Evolutionary conservation across 1,140 invertebrate genomes (phyloP).

Genomic region (Cotesia chilonis): DNA sequence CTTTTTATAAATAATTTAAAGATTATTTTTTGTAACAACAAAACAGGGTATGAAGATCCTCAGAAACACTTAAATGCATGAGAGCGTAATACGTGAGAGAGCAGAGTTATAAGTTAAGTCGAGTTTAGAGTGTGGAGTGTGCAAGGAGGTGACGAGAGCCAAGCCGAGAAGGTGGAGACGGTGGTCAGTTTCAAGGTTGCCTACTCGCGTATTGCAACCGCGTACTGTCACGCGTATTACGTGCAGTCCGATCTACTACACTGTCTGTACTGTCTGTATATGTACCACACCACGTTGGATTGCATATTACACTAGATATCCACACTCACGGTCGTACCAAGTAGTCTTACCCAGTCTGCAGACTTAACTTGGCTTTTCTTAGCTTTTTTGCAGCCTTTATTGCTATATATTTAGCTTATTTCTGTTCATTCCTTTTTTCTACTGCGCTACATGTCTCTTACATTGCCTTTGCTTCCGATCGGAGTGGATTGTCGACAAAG

Average conservation of each 20-base stretch:
- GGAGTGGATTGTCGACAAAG: too few relatives aligned
- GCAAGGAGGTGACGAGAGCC: constrained; percentile 43
- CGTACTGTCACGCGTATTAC: constrained; percentile 35
- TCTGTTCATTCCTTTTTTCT: not conserved
- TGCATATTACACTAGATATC: not conserved
- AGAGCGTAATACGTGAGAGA: constrained; percentile 31
- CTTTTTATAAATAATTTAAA: not conserved
- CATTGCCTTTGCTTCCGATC: too few relatives aligned
- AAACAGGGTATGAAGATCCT: constrained; percentile 7
- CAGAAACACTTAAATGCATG: constrained; percentile 1
- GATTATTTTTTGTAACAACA: not conserved
- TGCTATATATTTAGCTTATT: not conserved
- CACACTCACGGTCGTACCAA: constrained; percentile 17
- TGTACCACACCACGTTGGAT: not conserved
- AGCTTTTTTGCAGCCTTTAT: not conserved
- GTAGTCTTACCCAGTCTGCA: constrained; percentile 17
- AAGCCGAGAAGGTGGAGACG: constrained; percentile 44
- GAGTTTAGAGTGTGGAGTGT: constrained; percentile 15
- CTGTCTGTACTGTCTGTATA: not conserved
- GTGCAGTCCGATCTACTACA: not conserved
- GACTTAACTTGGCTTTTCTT: constrained; percentile 4
- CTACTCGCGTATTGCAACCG: constrained; percentile 36
- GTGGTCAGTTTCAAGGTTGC: constrained; percentile 50
- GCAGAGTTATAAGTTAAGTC: constrained; percentile 21
- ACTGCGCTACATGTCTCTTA: too few relatives aligned